Base-by-base conservation (phyloP, 2,888 invertebrate species). In the Troides helena region DNA sequence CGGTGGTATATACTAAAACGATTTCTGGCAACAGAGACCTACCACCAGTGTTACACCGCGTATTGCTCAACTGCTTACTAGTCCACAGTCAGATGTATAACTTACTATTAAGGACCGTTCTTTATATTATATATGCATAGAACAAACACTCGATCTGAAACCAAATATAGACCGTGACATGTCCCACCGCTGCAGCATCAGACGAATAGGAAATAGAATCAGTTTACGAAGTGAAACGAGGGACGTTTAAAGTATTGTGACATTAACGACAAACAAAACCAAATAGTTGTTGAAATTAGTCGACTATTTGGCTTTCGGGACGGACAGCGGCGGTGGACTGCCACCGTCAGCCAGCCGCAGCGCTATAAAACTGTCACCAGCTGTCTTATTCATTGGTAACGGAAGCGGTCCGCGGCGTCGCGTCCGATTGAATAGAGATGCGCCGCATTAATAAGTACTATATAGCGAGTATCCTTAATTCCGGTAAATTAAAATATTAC, bases 291-390 rank as follows among this genome's bases (percentile, higher is more conserved):
- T 56, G 18, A 53, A 59, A 70, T 70, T 70, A 70, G 66, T 70
- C 65, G 62, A 50, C 62, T 46, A 43, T 68, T 68, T 58, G 69
- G 62, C 36, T 62, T 62, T 56, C 58, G 25, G 25, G 58, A 23
- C 60, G 18, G 58, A 23, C 60, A 1, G 53, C 25, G 57, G 25
- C 17, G 50, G 25, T 60, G 60, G 7, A 50, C 58, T 65, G 39
- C 59, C 53, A 69, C 60, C 64, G 64, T 64, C 60, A 68, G 63
- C 50, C 56, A 53, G 59, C 60, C 50, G 25, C 67, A 12, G 56
- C 58, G 17, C 60, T 36, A 67, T 70, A 67, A 70, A 70, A 64
- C 70, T 70, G 67, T 70, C 67, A 67, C 60, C 46, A 25, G 25
- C 53, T 60, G 61, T 64, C 67, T 67, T 62, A 70, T 70, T 70